Base-by-base conservation (phyloP, 2,797 vertebrate genomes). In the Sternarchorhynchus goeldii region DNA sequence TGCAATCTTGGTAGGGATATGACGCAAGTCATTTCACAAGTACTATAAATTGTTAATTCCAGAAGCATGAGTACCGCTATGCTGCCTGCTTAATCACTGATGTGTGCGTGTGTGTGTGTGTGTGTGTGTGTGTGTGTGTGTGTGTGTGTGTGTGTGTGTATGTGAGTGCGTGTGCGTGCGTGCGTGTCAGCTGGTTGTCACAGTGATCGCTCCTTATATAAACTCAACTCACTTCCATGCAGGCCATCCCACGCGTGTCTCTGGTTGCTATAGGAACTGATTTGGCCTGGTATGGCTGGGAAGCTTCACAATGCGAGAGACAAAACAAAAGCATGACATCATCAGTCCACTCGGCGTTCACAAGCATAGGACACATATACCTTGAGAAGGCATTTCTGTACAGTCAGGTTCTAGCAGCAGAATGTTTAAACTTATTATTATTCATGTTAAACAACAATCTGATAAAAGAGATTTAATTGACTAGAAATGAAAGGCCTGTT, bases 261-360 rank as follows among this genome's bases (percentile, higher is more conserved):
- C 71, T 73, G 74, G 85, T 86, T 84, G 62, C 91, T 90, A 93
- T 92, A 89, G 93, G 87, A 93, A 94, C 92, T 79, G 78, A 81
- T 76, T 84, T 88, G 89, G 83, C 81, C 87, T 86, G 86, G 86
- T 62, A 72, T 73, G 72, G 70, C 86, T 88, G 89, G 66, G 74
- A 75, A 77, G 83, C 77, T 73, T 65, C 81, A 79, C 62, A 65
- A 58, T 65, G 83, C 74, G 81, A 36, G 66, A 80, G 81, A 83
- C 74, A 60, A 75, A 80, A 80, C 74, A 80, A 83, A 77, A 80
- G 74, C 56, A 65, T 75, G 68, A 80, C 75, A 69, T 81, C 74
- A 83, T 81, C 79, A 36, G 36, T 80, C 25, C 78, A 58, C 74
- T 53, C 53, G 21, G 69, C 58, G 70, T 57, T 65, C 17, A 66